These are phyloP conservation scores for Vanacampus margaritifer DNA, from an alignment of 2,113 vertebrate species.

Conservation along the genomic window DNA sequence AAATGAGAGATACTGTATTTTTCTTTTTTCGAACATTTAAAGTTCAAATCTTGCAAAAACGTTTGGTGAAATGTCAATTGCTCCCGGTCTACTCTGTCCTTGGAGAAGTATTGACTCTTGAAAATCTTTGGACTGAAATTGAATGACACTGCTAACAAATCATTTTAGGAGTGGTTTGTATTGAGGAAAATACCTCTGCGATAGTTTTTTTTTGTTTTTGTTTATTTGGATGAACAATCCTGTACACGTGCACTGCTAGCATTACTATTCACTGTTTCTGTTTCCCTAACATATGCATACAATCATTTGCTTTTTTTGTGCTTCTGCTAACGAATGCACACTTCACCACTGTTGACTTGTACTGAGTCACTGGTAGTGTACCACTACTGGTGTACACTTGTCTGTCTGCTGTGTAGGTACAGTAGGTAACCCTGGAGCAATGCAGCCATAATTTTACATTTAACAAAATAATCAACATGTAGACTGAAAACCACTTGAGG, in stretches of 20 bases:
- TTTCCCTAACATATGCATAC: conserved; percentile 7
- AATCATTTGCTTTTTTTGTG: neutral
- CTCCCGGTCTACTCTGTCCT: conserved; percentile 15
- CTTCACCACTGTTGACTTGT: neutral
- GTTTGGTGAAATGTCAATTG: conserved; percentile 15
- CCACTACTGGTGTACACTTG: too few relatives aligned
- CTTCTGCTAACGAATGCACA: neutral
- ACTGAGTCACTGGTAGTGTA: too few relatives aligned
- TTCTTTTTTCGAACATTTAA: neutral
- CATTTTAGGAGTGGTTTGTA: neutral
- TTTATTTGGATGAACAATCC: neutral
- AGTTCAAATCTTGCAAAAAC: conserved; percentile 15
- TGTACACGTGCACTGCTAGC: neutral
- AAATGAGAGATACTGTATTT: conserved; percentile 3
- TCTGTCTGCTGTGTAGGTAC: too few relatives aligned
- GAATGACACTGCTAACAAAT: neutral
- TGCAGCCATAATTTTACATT: neutral
- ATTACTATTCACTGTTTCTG: neutral
- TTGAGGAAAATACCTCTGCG: neutral
- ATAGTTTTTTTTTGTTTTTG: neutral
- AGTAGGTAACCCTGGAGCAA: neutral
- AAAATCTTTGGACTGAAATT: conserved; percentile 5
- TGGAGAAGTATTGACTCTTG: conserved; percentile 35
- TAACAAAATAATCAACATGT: neutral
- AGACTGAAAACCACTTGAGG: conserved; percentile 6